A percentile compares a stretch with the other conserved stretches of the same genome.
phyloP scores from a whole-genome alignment of 1,140 invertebrate genomes.

The Tetranychus urticae region DNA sequence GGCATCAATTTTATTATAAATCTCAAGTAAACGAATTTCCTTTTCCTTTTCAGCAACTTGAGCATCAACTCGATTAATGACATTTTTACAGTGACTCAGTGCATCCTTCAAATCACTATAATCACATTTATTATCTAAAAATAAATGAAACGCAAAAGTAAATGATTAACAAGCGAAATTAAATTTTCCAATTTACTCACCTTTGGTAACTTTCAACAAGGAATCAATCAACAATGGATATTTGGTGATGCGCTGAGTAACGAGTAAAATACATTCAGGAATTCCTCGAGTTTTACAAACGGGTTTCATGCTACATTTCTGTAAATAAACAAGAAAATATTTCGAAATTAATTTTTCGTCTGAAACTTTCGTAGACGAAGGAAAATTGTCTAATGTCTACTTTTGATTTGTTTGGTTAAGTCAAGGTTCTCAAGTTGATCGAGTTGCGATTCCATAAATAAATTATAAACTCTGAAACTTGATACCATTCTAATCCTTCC shows the following conservation, averaged over 20 bases:
- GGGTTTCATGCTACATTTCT: conserved; percentile 51
- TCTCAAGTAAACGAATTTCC: conserved; percentile 64
- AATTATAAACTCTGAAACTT: not conserved
- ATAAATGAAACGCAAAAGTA: not conserved
- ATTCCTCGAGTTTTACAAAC: conserved; percentile 78
- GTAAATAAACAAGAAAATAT: conserved; percentile 8
- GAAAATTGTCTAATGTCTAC: no score
- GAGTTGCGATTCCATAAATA: not conserved
- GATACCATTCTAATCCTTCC: not conserved
- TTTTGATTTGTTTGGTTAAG: no score
- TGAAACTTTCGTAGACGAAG: no score
- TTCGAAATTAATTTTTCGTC: no score
- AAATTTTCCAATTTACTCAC: conserved; percentile 16
- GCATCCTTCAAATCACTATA: not conserved
- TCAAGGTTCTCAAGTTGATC: no score
- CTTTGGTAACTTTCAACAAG: conserved; percentile 63
- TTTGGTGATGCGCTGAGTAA: conserved; percentile 78
- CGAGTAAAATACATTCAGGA: conserved; percentile 76
- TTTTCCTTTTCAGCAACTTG: conserved; percentile 75
- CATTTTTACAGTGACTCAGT: conserved; percentile 29
- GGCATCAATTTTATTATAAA: conserved; percentile 72
- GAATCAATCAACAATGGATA: conserved; percentile 79
- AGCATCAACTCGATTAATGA: conserved; percentile 61
- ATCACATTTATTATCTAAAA: not conserved
- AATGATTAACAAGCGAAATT: not conserved